Base-by-base conservation (phyloP, 1,140 invertebrate species). In the Megalopta genalis region DNA sequence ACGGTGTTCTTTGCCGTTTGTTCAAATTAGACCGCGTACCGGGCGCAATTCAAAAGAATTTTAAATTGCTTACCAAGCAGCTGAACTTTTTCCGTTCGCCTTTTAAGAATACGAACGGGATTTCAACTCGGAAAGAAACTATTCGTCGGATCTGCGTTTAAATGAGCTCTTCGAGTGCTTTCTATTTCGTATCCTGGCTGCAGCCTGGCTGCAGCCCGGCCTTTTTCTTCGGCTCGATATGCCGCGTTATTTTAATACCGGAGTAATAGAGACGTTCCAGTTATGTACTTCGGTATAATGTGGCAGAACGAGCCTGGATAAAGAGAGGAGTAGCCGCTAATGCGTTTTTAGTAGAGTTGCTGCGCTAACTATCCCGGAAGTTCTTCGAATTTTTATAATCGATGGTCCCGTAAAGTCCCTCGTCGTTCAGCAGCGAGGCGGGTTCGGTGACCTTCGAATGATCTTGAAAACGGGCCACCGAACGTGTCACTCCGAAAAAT, bases 51-150 rank as follows among this genome's bases (percentile, higher is more conserved):
- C 54, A 57, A 57, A 57, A 57, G 54, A 57, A 57, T 57, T 57
- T 57, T 8, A 57, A 57, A 57, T 57, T 57, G 54, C 54, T 57
- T 57, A 57, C 54, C 54, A 57, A n/a, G 54, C 54, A 57, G 54
- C 54, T 57, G 54, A 57, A 57, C 54, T 57, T 57, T 57, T 57
- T 57, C 54, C 54, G 54, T 57, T 57, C 54, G 54, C 54, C 54
- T 57, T 57, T 57, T n/a, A 57, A 57, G 54, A 57, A 57, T 57
- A 57, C 54, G 54, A 57, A 57, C 54, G 2, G 54, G 54, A n/a
- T 57, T 57, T 57, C 18, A 57, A 57, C 21, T 57, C 54, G 54
- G 54, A 57, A 57, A 57, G 54, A 57, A 57, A 57, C 54, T 57
- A n/a, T 57, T 57, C n/a, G 5, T 8, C n/a, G 54, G 54, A 57